phyloP scores from a whole-genome alignment of 2,113 vertebrate species.

The Pseudorectes ferrugineus region DNA sequence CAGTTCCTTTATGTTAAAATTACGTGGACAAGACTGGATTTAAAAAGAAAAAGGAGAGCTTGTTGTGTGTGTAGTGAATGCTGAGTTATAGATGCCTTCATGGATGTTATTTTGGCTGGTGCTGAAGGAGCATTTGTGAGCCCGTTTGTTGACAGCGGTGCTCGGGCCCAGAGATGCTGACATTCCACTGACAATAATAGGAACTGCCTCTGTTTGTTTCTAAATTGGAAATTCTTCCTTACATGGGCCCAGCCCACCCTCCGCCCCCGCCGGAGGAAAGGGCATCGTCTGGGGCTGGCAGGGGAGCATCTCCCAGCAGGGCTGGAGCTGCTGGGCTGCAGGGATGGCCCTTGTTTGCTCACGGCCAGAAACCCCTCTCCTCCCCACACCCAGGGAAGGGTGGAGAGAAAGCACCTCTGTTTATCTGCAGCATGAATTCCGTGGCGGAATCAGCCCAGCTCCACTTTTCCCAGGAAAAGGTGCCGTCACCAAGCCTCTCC shows the following conservation, averaged over 20 bases:
- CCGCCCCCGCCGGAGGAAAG: neutral
- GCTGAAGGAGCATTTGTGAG: conserved; percentile 57
- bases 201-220: conserved; percentile 52
- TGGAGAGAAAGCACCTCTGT: neutral
- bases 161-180: conserved; percentile 44
- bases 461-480: neutral
- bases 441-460: neutral
- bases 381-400: neutral
- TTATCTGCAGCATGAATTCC: accelerated
- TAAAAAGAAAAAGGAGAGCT: conserved; percentile 51
- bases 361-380: neutral
- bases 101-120: conserved; percentile 60
- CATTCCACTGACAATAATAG: conserved; percentile 53
- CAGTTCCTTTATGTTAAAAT: conserved; percentile 56
- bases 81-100: conserved; percentile 54
- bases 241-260: conserved; percentile 23
- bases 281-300: neutral
- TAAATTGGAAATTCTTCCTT: conserved; percentile 55
- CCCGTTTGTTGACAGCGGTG: conserved; percentile 42
- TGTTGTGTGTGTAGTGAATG: conserved; percentile 44
- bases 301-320: neutral
- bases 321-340: neutral
- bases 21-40: conserved; percentile 25
- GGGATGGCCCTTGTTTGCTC: neutral
- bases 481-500: neutral